Base-by-base conservation (phyloP, 2,888 invertebrate genomes). In the Xestia ashworthii region DNA sequence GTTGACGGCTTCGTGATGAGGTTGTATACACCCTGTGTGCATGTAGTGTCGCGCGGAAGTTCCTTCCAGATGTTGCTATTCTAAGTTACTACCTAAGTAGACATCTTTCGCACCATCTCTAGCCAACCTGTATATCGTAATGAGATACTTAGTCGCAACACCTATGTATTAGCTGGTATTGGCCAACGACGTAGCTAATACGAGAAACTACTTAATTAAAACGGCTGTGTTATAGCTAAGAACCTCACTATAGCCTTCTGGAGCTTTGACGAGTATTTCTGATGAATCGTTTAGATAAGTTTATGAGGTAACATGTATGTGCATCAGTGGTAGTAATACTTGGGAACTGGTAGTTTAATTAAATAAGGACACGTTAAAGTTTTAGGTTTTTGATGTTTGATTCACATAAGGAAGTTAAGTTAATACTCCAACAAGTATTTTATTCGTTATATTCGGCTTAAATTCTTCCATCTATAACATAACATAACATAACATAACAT, bases 201-300 rank as follows among this genome's bases (percentile, higher is more conserved):
- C 55, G 46, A 14, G 66, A 32, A 64, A 85, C 85, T 67, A 67
- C 85, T 83, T 76, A n/a, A 83, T 83, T 83, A 85, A 85, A 60
- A 65, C 64, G 19, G 19, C 73, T 11, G 11, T 64, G n/a, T 19
- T 67, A 25, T 76, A 48, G 25, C 60, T 32, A 48, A 50, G 53
- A 60, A 22, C 67, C 48, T n/a, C 44, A 16, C 44, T 25, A n/a
- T 19, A 46, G 9, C 70, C 68, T 65, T 65, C 19, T 58, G 19
- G 16, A 69, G 50, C 22, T 38, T 55, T 53, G 50, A 58, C 78
- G 25, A 83, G 64, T n/a, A 25, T 50, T 55, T 12, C 44, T 68
- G 67, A 78, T 80, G 2, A 65, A 83, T 58, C 38, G 48, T 83
- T 83, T 19, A 80, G 80, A 80, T 80, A 80, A 44, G 44, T 65